Percentiles rank a stretch among this genome's conserved stretches.
Evolutionary conservation across 1,140 invertebrate species (phyloP).

Genomic region (Asbolus verrucosus): DNA sequence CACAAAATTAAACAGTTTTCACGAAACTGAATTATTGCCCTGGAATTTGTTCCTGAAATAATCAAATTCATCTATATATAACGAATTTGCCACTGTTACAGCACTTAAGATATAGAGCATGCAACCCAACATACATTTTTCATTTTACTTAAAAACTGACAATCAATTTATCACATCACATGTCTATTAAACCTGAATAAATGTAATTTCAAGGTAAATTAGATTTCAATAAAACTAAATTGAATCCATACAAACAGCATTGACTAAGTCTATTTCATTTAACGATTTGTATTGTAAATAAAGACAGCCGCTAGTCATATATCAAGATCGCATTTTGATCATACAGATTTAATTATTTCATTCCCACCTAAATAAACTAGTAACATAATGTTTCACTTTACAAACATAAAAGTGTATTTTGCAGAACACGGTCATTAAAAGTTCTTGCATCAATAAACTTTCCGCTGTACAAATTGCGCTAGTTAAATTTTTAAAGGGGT

Average conservation of each 20-base stretch:
- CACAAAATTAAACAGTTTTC: constrained; percentile 22
- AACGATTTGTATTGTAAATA: constrained; percentile 15
- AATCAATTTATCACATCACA: constrained; percentile 22
- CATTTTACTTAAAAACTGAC: constrained; percentile 9
- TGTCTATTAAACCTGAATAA: constrained; percentile 4
- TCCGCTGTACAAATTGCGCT: constrained; percentile 17
- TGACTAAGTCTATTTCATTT: background rate
- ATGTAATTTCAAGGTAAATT: constrained; percentile 26
- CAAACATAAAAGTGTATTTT: constrained; percentile 7
- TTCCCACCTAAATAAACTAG: constrained; percentile 16
- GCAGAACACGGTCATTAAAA: constrained; percentile 29
- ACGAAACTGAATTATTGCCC: constrained; percentile 15
- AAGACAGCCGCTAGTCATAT: background rate
- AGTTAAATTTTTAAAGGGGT: constrained; percentile 23
- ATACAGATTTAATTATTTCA: constrained; percentile 18
- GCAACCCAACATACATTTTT: constrained; percentile 5
- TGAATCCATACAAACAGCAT: constrained; percentile 9
- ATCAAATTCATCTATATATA: background rate
- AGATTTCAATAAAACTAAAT: constrained; percentile 12
- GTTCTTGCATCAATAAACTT: constrained; percentile 36
- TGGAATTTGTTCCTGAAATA: constrained; percentile 6
- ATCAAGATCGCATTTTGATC: constrained; percentile 16
- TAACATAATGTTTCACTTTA: constrained; percentile 8
- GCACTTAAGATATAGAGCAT: background rate
- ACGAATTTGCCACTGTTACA: background rate